These are phyloP conservation scores for Orchesellides sinensis DNA, from an alignment of 2,888 invertebrate species.

Conservation along the genomic window DNA sequence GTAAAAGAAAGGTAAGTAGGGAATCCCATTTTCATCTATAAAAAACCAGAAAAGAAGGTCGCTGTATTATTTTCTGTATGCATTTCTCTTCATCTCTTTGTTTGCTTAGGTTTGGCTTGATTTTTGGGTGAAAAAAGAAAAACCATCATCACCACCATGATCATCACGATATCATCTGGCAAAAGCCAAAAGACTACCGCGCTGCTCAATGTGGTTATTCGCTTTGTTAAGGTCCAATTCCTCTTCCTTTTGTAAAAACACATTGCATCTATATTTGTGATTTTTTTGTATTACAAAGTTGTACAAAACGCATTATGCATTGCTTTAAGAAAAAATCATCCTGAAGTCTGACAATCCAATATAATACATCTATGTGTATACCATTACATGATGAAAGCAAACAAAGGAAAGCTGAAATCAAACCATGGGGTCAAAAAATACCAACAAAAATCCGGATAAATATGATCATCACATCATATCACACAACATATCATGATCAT, in stretches of 20 bases:
- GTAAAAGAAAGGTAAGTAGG: constrained; percentile 7
- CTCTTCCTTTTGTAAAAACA: background rate
- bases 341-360: background rate
- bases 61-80: background rate
- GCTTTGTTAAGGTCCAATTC: background rate
- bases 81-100: constrained; percentile 11
- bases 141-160: background rate
- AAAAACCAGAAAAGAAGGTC: constrained; percentile 1
- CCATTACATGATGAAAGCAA: background rate
- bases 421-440: background rate
- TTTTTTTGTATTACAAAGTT: background rate
- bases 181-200: too few relatives aligned
- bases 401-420: background rate
- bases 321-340: background rate
- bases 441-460: constrained; percentile 47
- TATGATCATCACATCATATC: constrained; percentile 61
- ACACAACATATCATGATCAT: constrained; percentile 42
- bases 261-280: background rate
- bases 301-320: background rate
- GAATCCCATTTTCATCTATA: constrained; percentile 56
- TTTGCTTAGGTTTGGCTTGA: background rate
- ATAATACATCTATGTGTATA: background rate
- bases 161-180: too few relatives aligned
- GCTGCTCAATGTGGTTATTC: background rate
- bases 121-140: constrained; percentile 9